A percentile compares a stretch with the other conserved stretches of the same genome.
Conservation (phyloP, 2,888 invertebrate genomes). For the Petrolisthes manimaculis region DNA sequence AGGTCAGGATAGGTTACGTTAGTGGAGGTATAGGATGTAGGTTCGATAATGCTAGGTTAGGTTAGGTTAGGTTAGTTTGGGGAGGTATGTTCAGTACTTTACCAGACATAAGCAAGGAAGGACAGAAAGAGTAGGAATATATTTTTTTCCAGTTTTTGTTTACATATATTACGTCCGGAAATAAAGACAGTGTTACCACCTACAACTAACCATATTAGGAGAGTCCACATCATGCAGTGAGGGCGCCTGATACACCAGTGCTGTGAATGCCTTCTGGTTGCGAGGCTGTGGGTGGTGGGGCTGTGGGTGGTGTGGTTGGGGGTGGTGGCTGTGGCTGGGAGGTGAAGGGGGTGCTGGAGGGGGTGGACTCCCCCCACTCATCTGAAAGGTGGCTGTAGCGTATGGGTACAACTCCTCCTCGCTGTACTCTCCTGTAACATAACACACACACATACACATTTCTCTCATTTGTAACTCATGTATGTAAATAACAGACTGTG, state of each 20-base stretch:
- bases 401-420: constrained; percentile 63
- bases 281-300: not conserved
- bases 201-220: constrained; percentile 46
- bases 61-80: too few relatives aligned
- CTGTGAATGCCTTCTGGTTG: constrained; percentile 55
- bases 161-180: too few relatives aligned
- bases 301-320: constrained; percentile 3
- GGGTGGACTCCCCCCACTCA: constrained; percentile 45
- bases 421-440: constrained; percentile 39
- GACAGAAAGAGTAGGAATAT: too few relatives aligned
- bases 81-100: too few relatives aligned
- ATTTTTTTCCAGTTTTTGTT: too few relatives aligned
- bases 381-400: constrained; percentile 61
- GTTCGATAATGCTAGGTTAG: too few relatives aligned
- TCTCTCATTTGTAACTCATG: not conserved
- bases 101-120: too few relatives aligned
- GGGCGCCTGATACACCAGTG: constrained; percentile 64
- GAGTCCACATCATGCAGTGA: constrained; percentile 63
- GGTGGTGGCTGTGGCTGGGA: constrained; percentile 37
- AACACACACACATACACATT: not conserved
- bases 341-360: constrained; percentile 51
- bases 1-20: too few relatives aligned
- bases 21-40: too few relatives aligned
- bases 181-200: too few relatives aligned
- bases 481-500: not conserved